Base-by-base conservation (phyloP, 2,113 vertebrate species). In the Pachypanchax playfairii region DNA sequence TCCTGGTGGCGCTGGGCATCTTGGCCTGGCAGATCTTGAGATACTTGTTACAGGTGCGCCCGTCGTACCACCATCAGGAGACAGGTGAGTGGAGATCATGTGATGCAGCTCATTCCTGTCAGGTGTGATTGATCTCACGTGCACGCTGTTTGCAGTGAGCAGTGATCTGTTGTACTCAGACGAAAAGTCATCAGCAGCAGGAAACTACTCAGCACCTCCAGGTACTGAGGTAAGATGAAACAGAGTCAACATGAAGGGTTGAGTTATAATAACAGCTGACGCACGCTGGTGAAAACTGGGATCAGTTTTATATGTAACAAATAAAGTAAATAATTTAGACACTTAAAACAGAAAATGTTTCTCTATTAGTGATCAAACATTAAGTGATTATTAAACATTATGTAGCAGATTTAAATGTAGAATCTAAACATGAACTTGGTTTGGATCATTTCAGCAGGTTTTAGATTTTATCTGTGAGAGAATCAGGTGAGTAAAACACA, bases 11-110 rank as follows among this genome's bases (percentile, higher is more conserved):
- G 1, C 24, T 93, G 36, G 68, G 70, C 17, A 85, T 93, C 66
- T 71, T 94, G 64, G 75, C 71, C 36, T 94, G 92, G 88, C 92
- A 94, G 68, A 42, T 75, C 24, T 76, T 77, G 63, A 87, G 70
- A 52, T 91, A 84, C 65, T 90, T 77, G 64, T 77, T 61, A 46
- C 14, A 77, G 13, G 57, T 20, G 14, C 17, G 44, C 18, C 33
- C 7, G 0, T 22, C 41, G 17, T 26, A 47, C 33, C 26, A 22
- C 10, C 29, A 26, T n/a, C 74, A 65, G 46, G 64, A 73, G 14
- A n/a, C 64, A 28, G 65, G 90, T 91, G 73, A 73, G 80, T 44
- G n/a, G 7, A 35, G 33, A 8, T 35, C 33, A n/a, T n/a, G n/a
- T n/a, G n/a, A n/a, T n/a, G n/a, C n/a, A n/a, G n/a, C n/a, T n/a